Base-by-base conservation (phyloP, 1,140 invertebrate genomes). In the Melipona quadrifasciata region DNA sequence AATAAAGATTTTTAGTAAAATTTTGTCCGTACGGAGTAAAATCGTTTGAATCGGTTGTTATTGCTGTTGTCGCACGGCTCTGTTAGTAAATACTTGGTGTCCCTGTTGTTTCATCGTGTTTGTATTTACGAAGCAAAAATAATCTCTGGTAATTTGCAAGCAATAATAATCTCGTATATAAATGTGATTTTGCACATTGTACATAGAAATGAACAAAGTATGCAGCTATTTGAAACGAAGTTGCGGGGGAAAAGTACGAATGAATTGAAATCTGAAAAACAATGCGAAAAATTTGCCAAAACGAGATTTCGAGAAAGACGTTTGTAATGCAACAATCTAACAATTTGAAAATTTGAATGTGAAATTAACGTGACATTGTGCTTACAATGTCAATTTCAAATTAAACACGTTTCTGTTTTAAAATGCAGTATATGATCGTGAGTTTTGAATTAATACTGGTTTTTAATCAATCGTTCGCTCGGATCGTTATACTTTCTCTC, bases 391-490 rank as follows among this genome's bases (percentile, higher is more conserved):
- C 17, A 16, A 1, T 68, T 39, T 21, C 4, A 5, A 34, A 68
- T 64, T 8, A 27, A 16, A 27, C n/a, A n/a, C 58, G 14, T 6
- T 47, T 47, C 10, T 10, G 39, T 47, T 47, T 47, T 6, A 47
- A 47, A 10, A 47, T 47, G 8, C 39, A 5, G 1, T 61, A 61
- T 10, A 2, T n/a, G 4, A n/a, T 61, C 24, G 11, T 1, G 11
- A 61, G n/a, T 1, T n/a, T 61, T 14, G 3, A n/a, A 11, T 12
- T 58, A 21, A 24, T 1, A 12, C 3, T 4, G 0, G 3, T n/a
- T 14, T 2, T 61, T 61, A n/a, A 61, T 11, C 0, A 0, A n/a
- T n/a, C 58, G 4, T 61, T 12, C 12, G 12, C 24, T 12, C 0
- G 1, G 3, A 14, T n/a, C 1, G 24, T 61, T n/a, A n/a, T 47